Evolutionary conservation across 2,888 invertebrate species (phyloP), one percentile per base, ranked within the genome.

Genomic region (Eueremaeus valkanovi): DNA sequence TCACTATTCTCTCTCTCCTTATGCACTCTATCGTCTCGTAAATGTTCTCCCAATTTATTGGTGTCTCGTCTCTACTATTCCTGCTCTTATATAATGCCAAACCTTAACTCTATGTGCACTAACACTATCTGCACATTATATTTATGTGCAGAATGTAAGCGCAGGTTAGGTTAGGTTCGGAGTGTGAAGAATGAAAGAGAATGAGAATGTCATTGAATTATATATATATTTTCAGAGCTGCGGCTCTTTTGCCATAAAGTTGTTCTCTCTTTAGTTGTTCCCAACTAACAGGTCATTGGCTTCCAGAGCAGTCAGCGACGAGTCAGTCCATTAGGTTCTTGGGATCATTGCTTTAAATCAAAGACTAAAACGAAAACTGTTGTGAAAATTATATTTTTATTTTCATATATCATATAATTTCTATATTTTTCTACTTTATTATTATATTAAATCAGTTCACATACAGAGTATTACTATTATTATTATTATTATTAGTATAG

Each of bases 181-280:
- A 24, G 55, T 6, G 24, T 27, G 6, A 18, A 27, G 55, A 24
- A 24, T 8, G 55, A 24, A 18, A 21, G 55, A 55, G 55, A 24
- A n/a, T n/a, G n/a, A n/a, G 51, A 51, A 21, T 21, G 51, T 51
- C 18, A 51, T 18, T 51, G n/a, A 51, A 51, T 51, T 51, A 51
- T 51, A 51, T 51, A n/a, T n/a, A n/a, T n/a, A n/a, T n/a, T n/a
- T n/a, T n/a, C n/a, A 51, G 36, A 11, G 18, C 16, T 51, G 18
- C 51, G 51, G 51, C 51, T 51, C 51, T 51, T 51, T 51, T 51
- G 51, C 51, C n/a, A n/a, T n/a, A n/a, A n/a, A n/a, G n/a, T n/a
- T n/a, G n/a, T n/a, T 51, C n/a, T 51, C 16, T 51, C 51, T 18
- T 6, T 18, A n/a, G 51, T 18, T 51, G 16, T 21, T 11, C n/a